Evolutionary conservation across 2,797 vertebrate species (phyloP).

Genomic region (Heterohyrax brucei): DNA sequence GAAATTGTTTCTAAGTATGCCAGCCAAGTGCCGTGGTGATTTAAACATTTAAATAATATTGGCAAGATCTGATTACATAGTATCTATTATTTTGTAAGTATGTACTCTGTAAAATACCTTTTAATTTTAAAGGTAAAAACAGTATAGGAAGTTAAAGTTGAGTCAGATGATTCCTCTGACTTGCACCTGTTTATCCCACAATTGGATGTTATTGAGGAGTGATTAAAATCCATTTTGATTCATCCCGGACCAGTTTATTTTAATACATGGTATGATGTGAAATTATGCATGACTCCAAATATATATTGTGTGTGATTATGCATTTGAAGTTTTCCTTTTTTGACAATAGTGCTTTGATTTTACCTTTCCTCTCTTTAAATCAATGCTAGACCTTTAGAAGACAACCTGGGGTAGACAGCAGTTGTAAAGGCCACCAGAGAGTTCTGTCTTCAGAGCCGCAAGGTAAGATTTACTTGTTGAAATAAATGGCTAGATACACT

Average conservation of each 20-base stretch:
- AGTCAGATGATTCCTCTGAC: neutral
- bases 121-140: slow-evolving; percentile 59
- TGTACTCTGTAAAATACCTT: slow-evolving; percentile 22
- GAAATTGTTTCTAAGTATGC: slow-evolving; percentile 40
- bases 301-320: slow-evolving; percentile 7
- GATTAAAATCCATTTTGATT: slow-evolving; percentile 60
- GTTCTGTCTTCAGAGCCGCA: slow-evolving; percentile 19
- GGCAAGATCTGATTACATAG: neutral
- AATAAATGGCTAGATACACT: slow-evolving; percentile 19
- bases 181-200: neutral
- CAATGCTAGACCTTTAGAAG: slow-evolving; percentile 48
- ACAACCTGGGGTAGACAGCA: slow-evolving; percentile 48
- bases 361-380: slow-evolving; percentile 71
- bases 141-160: slow-evolving; percentile 29
- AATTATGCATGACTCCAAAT: slow-evolving; percentile 43
- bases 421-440: slow-evolving; percentile 55
- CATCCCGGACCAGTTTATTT: slow-evolving; percentile 53
- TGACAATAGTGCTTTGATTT: slow-evolving; percentile 68
- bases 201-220: neutral
- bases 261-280: neutral
- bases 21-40: neutral
- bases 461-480: slow-evolving; percentile 73
- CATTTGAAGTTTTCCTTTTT: neutral
- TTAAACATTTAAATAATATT: slow-evolving; percentile 16
- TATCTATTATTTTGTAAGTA: neutral